Base-by-base conservation (phyloP, 2,888 invertebrate species). In the Bibio marci region DNA sequence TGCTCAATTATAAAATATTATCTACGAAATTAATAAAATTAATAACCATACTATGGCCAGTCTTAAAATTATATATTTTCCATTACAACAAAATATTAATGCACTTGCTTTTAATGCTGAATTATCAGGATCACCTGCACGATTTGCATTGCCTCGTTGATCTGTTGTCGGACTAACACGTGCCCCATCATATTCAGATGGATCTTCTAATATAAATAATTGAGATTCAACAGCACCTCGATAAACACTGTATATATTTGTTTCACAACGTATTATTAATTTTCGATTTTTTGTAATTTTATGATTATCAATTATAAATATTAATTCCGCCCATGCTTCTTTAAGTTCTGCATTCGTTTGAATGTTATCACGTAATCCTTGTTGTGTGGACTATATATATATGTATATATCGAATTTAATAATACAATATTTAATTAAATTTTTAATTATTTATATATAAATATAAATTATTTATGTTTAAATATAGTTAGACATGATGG, bases 121-220 rank as follows among this genome's bases (percentile, higher is more conserved):
- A 38, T 48, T 46, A 32, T 46, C 47, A 3, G 47, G 47, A 41
- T 48, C 47, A 6, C 47, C 47, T 3, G 4, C n/a, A 8, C 28
- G 28, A 11, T 15, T 22, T n/a, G 30, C 19, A 3, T 18, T 35
- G 15, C 47, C 43, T 2, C 47, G 43, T 36, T 46, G 47, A 40
- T 46, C 47, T 2, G 44, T 46, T 28, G 46, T 48, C 30, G 47
- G 47, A 31, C 46, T 46, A 4, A 46, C 45, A 38, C 45, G 46
- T 11, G 39, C 44, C 8, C 46, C 47, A 18, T 42, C 42, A 14
- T 44, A 28, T 45, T 45, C 45, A 38, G 40, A 42, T 12, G 36
- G 39, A 10, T 46, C 43, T 4, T 45, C 46, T 19, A 44, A 43
- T 6, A 48, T 43, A 37, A 40, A 35, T 12, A 48, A 38, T 38